Percentiles rank a stretch among this genome's conserved stretches.
phyloP scores from a whole-genome alignment of 2,888 invertebrate genomes.

The Calameuta filiformis region DNA sequence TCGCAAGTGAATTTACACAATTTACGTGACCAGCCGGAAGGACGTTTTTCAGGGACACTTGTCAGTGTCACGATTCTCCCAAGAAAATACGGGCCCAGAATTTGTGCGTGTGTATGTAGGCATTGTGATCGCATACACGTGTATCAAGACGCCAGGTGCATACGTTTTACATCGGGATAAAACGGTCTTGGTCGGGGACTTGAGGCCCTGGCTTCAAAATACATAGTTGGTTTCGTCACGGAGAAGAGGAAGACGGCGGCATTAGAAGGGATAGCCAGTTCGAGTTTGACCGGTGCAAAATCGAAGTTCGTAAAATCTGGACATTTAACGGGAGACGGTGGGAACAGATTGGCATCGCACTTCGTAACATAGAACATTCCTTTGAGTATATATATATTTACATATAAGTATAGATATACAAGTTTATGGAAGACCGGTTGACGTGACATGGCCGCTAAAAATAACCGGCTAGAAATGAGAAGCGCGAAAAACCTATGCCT shows the following conservation, averaged over 20 bases:
- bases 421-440: constrained; percentile 50
- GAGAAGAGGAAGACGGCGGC: not conserved
- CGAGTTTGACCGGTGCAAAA: not conserved
- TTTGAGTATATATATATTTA: not conserved
- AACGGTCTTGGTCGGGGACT: not conserved
- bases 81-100: not conserved
- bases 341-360: not conserved
- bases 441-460: constrained; percentile 60
- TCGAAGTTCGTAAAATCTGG: not conserved
- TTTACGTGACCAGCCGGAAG: not conserved
- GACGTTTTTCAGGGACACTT: not conserved
- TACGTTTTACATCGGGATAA: not conserved
- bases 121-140: not conserved
- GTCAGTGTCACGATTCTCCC: not conserved
- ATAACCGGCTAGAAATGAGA: constrained; percentile 47
- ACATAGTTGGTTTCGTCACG: not conserved
- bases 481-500: constrained; percentile 51
- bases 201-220: not conserved
- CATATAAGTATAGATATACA: not conserved
- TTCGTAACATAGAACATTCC: not conserved
- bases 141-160: not conserved
- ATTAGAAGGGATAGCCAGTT: not conserved
- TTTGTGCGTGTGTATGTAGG: not conserved
- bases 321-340: not conserved
- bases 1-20: not conserved